Conservation (phyloP, 1,140 invertebrate genomes). For the Drepana arcuata region DNA sequence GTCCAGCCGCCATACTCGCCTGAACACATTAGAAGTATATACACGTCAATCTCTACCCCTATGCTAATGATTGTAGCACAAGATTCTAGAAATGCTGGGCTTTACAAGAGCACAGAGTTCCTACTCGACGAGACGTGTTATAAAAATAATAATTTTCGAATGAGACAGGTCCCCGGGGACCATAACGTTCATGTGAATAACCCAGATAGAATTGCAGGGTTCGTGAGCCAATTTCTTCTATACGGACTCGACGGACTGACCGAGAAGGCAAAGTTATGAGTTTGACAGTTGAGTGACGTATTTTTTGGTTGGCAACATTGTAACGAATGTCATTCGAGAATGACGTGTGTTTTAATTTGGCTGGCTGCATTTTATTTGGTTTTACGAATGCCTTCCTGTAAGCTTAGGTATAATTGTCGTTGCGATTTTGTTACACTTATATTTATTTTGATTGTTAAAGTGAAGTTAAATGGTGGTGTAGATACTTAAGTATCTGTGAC, state of each 20-base stretch:
- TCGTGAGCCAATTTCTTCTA: not conserved
- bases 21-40: not conserved
- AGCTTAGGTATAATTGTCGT: too few species aligned
- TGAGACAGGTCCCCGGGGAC: not conserved
- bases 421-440: too few species aligned
- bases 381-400: too few species aligned
- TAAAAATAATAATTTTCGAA: not conserved
- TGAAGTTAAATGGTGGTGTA: too few species aligned
- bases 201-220: not conserved
- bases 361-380: too few species aligned
- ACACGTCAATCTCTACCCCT: not conserved
- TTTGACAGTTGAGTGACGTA: too few species aligned
- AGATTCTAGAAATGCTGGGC: not conserved
- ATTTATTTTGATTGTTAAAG: too few species aligned
- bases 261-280: not conserved
- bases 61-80: not conserved
- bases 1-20: not conserved
- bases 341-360: too few species aligned
- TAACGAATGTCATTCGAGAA: too few species aligned
- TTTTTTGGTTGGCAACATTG: too few species aligned
- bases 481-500: too few species aligned
- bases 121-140: not conserved
- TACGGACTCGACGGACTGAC: not conserved
- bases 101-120: not conserved
- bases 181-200: not conserved